phyloP scores from a whole-genome alignment of 2,797 vertebrate genomes.

The Lepidocolaptes lacrymiger region DNA sequence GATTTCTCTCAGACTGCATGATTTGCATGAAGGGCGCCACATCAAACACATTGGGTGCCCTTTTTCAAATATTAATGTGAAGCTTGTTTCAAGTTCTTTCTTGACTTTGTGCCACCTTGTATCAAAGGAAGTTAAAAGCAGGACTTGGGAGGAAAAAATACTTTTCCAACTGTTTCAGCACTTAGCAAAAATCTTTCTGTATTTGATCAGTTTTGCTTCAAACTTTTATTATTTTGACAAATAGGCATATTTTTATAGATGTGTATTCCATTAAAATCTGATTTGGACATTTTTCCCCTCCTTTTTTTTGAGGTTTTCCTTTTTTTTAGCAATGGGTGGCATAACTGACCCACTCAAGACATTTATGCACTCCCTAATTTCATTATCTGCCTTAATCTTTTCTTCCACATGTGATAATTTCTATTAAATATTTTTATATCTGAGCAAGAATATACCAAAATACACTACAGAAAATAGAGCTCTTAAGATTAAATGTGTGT shows the following conservation, averaged over 20 bases:
- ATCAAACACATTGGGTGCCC: conserved; percentile 92
- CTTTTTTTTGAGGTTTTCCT: not conserved
- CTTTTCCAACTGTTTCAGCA: conserved; percentile 80
- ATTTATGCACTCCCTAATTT: not conserved
- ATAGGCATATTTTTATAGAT: conserved; percentile 59
- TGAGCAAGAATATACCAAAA: not conserved
- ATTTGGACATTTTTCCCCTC: not conserved
- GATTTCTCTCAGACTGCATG: conserved; percentile 84
- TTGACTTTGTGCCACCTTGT: conserved; percentile 87
- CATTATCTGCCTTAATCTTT: not conserved
- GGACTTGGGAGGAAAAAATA: conserved; percentile 75
- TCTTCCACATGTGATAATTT: not conserved
- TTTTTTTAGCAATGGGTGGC: not conserved
- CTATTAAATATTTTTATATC: not conserved
- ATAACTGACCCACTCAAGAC: not conserved
- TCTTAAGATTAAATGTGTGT: not conserved
- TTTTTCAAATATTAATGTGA: conserved; percentile 96
- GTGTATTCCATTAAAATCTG: not conserved
- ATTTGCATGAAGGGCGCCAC: conserved; percentile 95
- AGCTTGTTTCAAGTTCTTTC: conserved; percentile 87
- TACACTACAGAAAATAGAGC: not conserved
- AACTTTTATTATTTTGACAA: conserved; percentile 74
- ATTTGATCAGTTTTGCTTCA: conserved; percentile 75
- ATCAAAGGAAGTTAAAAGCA: conserved; percentile 89
- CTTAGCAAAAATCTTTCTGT: conserved; percentile 75